Conservation (phyloP, 2,797 vertebrate species). For the Intellagama lesueurii region DNA sequence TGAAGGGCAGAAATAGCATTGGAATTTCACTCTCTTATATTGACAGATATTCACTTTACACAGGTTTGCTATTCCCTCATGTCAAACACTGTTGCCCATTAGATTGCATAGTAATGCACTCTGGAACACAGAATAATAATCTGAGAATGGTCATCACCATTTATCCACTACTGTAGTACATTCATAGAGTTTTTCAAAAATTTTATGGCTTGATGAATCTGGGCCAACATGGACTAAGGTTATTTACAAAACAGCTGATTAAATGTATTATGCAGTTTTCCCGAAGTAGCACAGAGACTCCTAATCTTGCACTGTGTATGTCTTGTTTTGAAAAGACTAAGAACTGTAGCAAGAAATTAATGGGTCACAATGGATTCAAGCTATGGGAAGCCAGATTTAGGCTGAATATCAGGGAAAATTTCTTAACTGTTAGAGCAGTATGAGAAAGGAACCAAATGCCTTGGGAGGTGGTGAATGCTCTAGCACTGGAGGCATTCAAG, state of each 20-base stretch:
- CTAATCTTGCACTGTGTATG: not conserved
- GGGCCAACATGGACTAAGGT: not conserved
- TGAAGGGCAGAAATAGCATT: constrained; percentile 27
- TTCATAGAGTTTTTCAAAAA: not conserved
- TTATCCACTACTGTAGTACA: not conserved
- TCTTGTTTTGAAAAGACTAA: not conserved
- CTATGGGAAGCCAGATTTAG: no score
- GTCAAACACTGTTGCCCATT: constrained; percentile 10
- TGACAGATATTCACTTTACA: constrained; percentile 13
- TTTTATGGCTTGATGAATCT: not conserved
- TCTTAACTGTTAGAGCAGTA: no score
- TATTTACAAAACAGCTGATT: not conserved
- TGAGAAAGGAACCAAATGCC: no score
- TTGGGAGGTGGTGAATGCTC: no score
- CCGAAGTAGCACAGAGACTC: not conserved
- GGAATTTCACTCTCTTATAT: constrained; percentile 12
- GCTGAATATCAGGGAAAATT: no score
- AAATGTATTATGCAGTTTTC: not conserved
- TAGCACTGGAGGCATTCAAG: no score
- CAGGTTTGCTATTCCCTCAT: constrained; percentile 19
- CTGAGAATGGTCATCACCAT: not conserved
- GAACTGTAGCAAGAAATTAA: not conserved
- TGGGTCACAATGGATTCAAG: not conserved
- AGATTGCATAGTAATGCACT: constrained; percentile 22
- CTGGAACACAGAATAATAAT: not conserved